Conservation (phyloP, 1,140 invertebrate genomes). For the Lordiphosa collinella region DNA sequence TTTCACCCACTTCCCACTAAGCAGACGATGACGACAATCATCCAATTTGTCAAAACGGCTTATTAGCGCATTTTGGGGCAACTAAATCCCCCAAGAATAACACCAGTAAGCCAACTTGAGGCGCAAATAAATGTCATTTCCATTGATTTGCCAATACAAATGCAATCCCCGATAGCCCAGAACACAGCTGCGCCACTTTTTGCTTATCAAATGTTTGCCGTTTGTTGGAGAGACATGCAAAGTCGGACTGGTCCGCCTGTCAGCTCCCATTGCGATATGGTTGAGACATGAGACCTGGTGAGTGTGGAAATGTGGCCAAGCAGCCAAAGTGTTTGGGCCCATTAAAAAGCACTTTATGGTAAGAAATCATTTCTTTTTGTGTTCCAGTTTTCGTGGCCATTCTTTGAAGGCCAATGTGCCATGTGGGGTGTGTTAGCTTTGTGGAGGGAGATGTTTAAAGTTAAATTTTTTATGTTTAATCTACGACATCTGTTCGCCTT, state of each 20-base stretch:
- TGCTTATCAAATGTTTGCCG: conserved; percentile 57
- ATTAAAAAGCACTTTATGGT: conserved; percentile 68
- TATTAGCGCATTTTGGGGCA: conserved; percentile 64
- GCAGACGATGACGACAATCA: conserved; percentile 44
- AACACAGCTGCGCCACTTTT: conserved; percentile 41
- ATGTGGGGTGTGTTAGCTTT: no score
- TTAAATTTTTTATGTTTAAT: no score
- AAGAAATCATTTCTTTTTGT: conserved; percentile 12
- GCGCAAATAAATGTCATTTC: conserved; percentile 53
- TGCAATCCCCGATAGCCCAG: conserved; percentile 5
- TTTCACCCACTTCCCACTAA: conserved; percentile 11
- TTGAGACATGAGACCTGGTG: conserved; percentile 2
- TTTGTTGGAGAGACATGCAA: conserved; percentile 36
- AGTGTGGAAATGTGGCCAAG: conserved; percentile 10
- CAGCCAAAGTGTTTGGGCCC: conserved; percentile 13
- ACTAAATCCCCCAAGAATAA: conserved; percentile 43
- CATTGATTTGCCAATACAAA: conserved; percentile 54
- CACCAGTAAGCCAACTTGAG: conserved; percentile 24
- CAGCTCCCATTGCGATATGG: conserved; percentile 31
- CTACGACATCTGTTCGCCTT: conserved; percentile 59
- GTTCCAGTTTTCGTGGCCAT: not conserved
- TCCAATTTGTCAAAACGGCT: conserved; percentile 76
- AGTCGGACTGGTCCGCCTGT: conserved; percentile 46
- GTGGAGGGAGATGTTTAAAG: no score
- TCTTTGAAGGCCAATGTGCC: not conserved